Percentiles rank a stretch among this genome's conserved stretches.
These are phyloP conservation scores for Mythimna albipuncta DNA, from an alignment of 2,888 invertebrate species.

Conservation along the genomic window DNA sequence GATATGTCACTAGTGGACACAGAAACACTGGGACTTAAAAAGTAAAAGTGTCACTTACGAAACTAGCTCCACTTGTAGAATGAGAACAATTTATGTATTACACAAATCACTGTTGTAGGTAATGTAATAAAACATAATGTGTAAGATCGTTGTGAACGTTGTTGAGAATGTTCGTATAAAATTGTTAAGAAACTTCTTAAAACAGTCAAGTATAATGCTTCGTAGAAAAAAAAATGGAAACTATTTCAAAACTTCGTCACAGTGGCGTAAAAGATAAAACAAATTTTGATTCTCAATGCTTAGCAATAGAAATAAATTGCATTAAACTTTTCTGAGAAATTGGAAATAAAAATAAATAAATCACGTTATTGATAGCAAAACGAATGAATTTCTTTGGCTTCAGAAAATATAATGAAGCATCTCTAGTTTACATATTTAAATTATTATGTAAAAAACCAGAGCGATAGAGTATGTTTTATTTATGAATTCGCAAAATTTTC, in stretches of 20 bases:
- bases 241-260: constrained; percentile 34
- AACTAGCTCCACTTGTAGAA: constrained; percentile 67
- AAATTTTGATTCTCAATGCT: constrained; percentile 37
- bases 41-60: constrained; percentile 83
- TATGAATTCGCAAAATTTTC: constrained; percentile 37
- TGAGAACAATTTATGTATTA: constrained; percentile 61
- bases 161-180: constrained; percentile 47
- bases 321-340: constrained; percentile 17
- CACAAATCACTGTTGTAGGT: constrained; percentile 50
- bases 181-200: constrained; percentile 51
- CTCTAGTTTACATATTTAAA: constrained; percentile 36
- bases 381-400: constrained; percentile 1
- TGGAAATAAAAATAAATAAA: constrained; percentile 1
- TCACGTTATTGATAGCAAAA: neutral
- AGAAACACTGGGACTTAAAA: constrained; percentile 52
- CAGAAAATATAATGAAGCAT: constrained; percentile 8
- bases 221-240: constrained; percentile 38
- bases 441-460: constrained; percentile 45
- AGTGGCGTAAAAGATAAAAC: constrained; percentile 29
- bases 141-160: constrained; percentile 47
- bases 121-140: constrained; percentile 64
- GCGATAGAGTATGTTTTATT: constrained; percentile 28
- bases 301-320: constrained; percentile 12
- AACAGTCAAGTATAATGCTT: constrained; percentile 31
- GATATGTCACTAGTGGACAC: constrained; percentile 35